Base-by-base conservation (phyloP, 2,888 invertebrate species). In the Orthosia gothica region DNA sequence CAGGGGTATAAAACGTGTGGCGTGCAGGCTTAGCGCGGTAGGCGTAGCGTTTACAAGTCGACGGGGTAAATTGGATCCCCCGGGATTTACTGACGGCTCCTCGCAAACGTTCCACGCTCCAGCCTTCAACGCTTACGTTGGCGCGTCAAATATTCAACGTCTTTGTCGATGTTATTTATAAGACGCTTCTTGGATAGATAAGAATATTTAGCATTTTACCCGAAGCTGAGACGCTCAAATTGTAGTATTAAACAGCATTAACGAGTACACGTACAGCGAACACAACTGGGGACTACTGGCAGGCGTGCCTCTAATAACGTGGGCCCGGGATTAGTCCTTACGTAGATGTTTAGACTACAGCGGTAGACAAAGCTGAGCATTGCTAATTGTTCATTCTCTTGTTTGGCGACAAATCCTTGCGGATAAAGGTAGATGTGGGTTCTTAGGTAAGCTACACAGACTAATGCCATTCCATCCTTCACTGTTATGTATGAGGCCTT, bases 21-120 rank as follows among this genome's bases (percentile, higher is more conserved):
- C 90, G 89, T 87, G 88, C 89, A 85, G 87, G 91, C 90, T 91
- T 91, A 90, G 91, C 86, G 80, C 88, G 89, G 91, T 92, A 91
- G 91, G 90, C 91, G 89, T 90, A 90, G 83, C 91, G 91, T 92
- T 92, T 91, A 91, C 92, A 91, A 93, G 92, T 89, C 92, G 92
- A 88, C 88, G 89, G 90, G 91, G 93, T 92, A 94, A 94, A 95
- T 95, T 95, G 94, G 93, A 93, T 95, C 95, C 93, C 91, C 75
- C 70, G 93, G 94, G 96, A 94, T 93, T 94, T 93, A 90, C 92
- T 84, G 90, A 92, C 91, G 92, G 93, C 92, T 93, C 91, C 89
- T 91, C 90, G 91, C 91, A 91, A 91, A 89, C 91, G 90, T 88
- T 87, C 83, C 81, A 82, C 79, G 81, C 88, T 87, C 75, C 86